phyloP scores from a whole-genome alignment of 2,888 invertebrate species.

The Diadegma fenestrale region DNA sequence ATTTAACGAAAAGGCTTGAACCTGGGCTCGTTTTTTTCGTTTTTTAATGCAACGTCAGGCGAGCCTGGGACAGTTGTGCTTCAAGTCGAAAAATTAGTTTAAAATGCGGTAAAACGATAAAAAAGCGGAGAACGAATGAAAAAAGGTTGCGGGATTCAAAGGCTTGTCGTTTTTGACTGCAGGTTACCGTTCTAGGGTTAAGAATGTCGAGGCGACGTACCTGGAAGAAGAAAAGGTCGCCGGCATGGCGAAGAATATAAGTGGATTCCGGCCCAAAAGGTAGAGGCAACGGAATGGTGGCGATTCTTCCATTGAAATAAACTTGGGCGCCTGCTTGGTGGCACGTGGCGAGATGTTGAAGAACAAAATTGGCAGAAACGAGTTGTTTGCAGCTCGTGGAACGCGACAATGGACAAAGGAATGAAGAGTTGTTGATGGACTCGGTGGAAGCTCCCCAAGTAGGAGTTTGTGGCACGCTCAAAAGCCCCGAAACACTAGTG shows the following conservation, averaged over 20 bases:
- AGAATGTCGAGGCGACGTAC: constrained; percentile 71
- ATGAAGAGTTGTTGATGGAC: constrained; percentile 73
- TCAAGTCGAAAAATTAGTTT: too few species aligned
- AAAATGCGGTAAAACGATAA: too few species aligned
- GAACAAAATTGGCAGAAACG: constrained; percentile 72
- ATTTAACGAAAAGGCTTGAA: too few species aligned
- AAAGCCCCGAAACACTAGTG: constrained; percentile 59
- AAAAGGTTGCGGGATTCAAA: too few species aligned
- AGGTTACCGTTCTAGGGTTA: too few species aligned
- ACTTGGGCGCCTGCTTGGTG: constrained; percentile 78
- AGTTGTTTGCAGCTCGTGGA: constrained; percentile 74
- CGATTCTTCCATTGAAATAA: constrained; percentile 77
- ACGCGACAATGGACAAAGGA: constrained; percentile 76
- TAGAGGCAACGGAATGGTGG: constrained; percentile 77
- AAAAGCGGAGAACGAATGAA: too few species aligned
- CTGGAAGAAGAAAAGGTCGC: constrained; percentile 80
- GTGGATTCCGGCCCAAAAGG: constrained; percentile 77
- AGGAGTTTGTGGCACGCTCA: constrained; percentile 77
- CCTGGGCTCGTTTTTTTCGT: too few species aligned
- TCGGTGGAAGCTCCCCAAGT: constrained; percentile 81
- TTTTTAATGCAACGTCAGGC: too few species aligned
- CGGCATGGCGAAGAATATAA: constrained; percentile 78
- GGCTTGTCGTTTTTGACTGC: too few species aligned
- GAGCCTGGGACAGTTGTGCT: too few species aligned
- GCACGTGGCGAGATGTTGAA: constrained; percentile 77